Evolutionary conservation across 2,888 invertebrate species (phyloP).

Genomic region (Drosophila quasianomalipes): DNA sequence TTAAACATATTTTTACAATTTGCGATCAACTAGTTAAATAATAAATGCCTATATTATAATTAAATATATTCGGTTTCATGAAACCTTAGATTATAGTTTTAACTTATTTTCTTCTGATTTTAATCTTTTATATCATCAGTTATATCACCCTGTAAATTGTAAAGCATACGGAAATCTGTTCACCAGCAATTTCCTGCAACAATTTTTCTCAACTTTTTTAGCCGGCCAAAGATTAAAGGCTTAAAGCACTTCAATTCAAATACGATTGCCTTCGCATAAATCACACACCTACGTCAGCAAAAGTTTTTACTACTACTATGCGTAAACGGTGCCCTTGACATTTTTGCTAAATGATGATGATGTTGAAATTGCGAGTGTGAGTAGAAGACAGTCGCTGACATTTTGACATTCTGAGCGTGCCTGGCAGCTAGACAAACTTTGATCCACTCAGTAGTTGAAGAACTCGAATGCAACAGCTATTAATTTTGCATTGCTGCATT

Average conservation of each 20-base stretch:
- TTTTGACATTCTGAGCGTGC: conserved; percentile 54
- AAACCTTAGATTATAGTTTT: no score
- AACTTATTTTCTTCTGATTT: background rate
- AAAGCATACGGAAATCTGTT: conserved; percentile 43
- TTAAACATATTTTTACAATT: background rate
- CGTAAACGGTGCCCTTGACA: conserved; percentile 50
- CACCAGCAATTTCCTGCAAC: conserved; percentile 65
- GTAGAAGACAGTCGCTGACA: conserved; percentile 58
- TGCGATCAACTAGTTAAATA: background rate
- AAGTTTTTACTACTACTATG: conserved; percentile 39
- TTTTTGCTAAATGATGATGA: conserved; percentile 60
- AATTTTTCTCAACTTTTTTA: conserved; percentile 56
- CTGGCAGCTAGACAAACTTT: conserved; percentile 45
- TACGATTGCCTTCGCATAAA: conserved; percentile 65
- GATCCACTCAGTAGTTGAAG: conserved; percentile 34
- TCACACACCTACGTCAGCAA: conserved; percentile 50
- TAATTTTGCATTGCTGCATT: conserved; percentile 72
- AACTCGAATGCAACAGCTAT: conserved; percentile 67
- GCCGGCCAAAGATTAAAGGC: conserved; percentile 69
- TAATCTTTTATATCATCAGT: background rate
- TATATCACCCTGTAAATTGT: conserved; percentile 35
- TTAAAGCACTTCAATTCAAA: conserved; percentile 62
- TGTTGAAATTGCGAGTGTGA: conserved; percentile 26
- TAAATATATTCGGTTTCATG: background rate
- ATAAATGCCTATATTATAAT: background rate